Base-by-base conservation (phyloP, 2,888 invertebrate species). In the Ecdyonurus torrentis region DNA sequence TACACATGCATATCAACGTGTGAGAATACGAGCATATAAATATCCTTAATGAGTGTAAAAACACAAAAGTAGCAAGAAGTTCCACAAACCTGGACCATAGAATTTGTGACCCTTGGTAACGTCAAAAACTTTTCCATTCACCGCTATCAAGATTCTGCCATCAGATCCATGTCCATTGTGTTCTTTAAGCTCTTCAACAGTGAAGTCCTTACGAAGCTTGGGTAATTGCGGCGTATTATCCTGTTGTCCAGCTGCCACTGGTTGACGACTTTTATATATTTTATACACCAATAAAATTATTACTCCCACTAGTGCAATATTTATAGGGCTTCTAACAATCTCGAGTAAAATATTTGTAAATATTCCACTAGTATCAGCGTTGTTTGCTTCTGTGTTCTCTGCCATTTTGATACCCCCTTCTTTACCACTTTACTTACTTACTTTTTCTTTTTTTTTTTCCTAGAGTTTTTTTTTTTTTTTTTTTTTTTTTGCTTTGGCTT, bases 121-220 rank as follows among this genome's bases (percentile, higher is more conserved):
- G 78, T 98, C 97, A 77, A 92, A 98, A 61, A 98, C 89, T 78
- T 85, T 92, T 24, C 95, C 93, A 75, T 96, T 95, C 62, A 97
- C 91, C 7, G 92, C 96, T 58, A 98, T 84, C 67, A 96, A 79
- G 65, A 97, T 87, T 68, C 96, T 79, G 24, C 92, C 93, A 71
- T 95, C 94, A 25, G 85, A 78, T 71, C 87, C 89, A 63, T 78
- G 87, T 2, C 97, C 97, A 74, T 96, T 90, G 74, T 85, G 96
- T 68, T 86, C 82, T 68, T 84, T 84, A 67, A 98, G 77, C 75
- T 98, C 94, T 69, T 89, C 83, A 55, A 91, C 79, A 2, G 91
- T 92, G 79, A 97, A 92, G 74, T 98, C 97, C 68, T 79, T 79
- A 69, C 91, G 86, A 71, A 96, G 72, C 76, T 88, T 91, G 15